Percentiles rank a stretch among this genome's conserved stretches.
phyloP scores from a whole-genome alignment of 2,888 invertebrate genomes.

The Microplitis manilae region DNA sequence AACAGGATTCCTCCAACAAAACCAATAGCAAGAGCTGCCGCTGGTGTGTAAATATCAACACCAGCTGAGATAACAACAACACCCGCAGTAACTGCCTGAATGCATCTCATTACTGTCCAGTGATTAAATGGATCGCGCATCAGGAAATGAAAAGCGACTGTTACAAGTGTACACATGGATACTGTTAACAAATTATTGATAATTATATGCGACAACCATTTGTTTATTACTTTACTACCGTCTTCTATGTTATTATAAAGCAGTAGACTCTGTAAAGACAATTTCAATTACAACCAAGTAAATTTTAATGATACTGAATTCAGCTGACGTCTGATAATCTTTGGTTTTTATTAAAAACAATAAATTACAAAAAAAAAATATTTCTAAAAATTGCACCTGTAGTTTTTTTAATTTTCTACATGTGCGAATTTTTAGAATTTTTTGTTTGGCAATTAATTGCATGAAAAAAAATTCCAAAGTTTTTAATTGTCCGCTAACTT shows the following conservation, averaged over 20 bases:
- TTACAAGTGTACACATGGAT: conserved; percentile 54
- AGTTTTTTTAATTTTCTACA: too few relatives aligned
- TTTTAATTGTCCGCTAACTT: too few relatives aligned
- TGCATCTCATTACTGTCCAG: conserved; percentile 66
- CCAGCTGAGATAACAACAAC: conserved; percentile 64
- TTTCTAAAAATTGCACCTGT: too few relatives aligned
- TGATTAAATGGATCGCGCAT: conserved; percentile 61
- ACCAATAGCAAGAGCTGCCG: conserved; percentile 55
- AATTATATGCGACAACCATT: conserved; percentile 42
- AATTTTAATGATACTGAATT: too few relatives aligned
- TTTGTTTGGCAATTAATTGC: too few relatives aligned
- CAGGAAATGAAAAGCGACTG: conserved; percentile 56
- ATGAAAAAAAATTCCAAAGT: too few relatives aligned
- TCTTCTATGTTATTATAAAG: conserved; percentile 31
- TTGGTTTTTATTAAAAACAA: too few relatives aligned
- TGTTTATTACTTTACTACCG: conserved; percentile 22
- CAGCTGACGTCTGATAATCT: too few relatives aligned
- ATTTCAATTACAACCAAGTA: neutral
- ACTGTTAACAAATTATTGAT: conserved; percentile 58
- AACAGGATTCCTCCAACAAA: conserved; percentile 56
- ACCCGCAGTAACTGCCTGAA: conserved; percentile 67
- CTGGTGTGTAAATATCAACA: conserved; percentile 61
- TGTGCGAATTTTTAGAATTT: too few relatives aligned
- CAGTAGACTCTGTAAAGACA: conserved; percentile 44
- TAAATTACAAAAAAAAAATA: too few relatives aligned